Percentiles rank a stretch among this genome's conserved stretches.
phyloP scores from a whole-genome alignment of 2,113 vertebrate genomes.

The Donacobius atricapilla region DNA sequence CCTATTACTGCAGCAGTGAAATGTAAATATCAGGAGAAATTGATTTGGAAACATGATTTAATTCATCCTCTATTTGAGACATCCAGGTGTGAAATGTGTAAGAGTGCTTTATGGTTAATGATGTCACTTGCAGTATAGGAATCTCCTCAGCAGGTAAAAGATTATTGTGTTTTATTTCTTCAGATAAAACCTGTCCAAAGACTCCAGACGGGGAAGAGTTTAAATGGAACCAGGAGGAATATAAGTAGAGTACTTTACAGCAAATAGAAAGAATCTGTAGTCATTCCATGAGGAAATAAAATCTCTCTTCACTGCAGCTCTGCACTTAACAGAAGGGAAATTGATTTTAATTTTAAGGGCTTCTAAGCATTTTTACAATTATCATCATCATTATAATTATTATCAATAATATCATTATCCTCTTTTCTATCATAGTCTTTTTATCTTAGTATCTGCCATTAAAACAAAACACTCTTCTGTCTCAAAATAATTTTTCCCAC shows the following conservation, averaged over 20 bases:
- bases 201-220: background rate
- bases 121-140: background rate
- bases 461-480: background rate
- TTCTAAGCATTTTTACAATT: background rate
- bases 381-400: background rate
- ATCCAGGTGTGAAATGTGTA: slow-evolving; percentile 6
- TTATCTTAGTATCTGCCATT: background rate
- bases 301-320: background rate
- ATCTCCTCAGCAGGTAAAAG: background rate
- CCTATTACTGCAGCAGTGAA: background rate
- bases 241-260: background rate
- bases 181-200: slow-evolving; percentile 3
- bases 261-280: background rate
- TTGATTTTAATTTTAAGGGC: background rate
- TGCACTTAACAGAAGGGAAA: background rate
- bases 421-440: background rate
- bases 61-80: slow-evolving; percentile 22
- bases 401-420: background rate
- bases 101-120: slow-evolving; percentile 10
- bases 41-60: slow-evolving; percentile 3
- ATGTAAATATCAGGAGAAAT: slow-evolving; percentile 3
- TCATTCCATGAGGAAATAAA: background rate
- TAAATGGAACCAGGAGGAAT: slow-evolving; percentile 10
- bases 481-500: background rate
- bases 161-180: slow-evolving; percentile 15